These are phyloP conservation scores for Ceratina calcarata DNA, from an alignment of 1,140 invertebrate genomes.

Conservation along the genomic window DNA sequence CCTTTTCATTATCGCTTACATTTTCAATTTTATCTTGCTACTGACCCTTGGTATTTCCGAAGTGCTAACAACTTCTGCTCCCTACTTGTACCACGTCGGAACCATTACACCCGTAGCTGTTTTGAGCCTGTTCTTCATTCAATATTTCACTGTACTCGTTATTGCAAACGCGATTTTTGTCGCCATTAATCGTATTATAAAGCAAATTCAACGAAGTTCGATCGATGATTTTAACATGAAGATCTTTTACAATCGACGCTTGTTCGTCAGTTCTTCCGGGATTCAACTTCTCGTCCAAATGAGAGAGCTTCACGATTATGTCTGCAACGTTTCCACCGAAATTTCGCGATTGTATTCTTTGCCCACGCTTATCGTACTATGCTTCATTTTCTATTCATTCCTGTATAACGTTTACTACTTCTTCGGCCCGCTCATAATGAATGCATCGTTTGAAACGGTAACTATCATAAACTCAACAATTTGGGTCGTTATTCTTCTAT, in stretches of 20 bases:
- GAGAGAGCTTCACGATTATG: constrained; percentile 19
- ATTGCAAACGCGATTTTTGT: constrained; percentile 9
- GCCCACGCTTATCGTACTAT: constrained; percentile 36
- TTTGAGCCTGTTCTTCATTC: constrained; percentile 25
- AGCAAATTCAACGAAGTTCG: background rate
- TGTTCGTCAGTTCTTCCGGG: constrained; percentile 21
- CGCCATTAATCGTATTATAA: constrained; percentile 26
- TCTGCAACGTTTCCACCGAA: constrained; percentile 37
- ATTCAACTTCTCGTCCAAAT: constrained; percentile 26
- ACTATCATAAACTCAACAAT: constrained; percentile 32
- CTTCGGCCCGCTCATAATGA: constrained; percentile 27
- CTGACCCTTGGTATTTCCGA: background rate
- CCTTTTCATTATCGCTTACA: background rate
- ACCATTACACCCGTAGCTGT: constrained; percentile 10
- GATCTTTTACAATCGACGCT: constrained; percentile 4
- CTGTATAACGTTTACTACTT: constrained; percentile 61
- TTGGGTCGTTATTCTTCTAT: constrained; percentile 43
- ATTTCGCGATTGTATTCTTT: constrained; percentile 56
- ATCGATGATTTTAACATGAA: background rate
- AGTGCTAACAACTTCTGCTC: background rate
- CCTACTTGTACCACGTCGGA: background rate
- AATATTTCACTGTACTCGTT: constrained; percentile 42
- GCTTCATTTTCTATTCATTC: constrained; percentile 43
- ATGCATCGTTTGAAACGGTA: background rate
- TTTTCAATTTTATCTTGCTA: background rate